Percentiles rank a stretch among this genome's conserved stretches.
These are phyloP conservation scores for Pseudomyrmex dendroicus DNA, from an alignment of 1,140 invertebrate species.

Conservation along the genomic window DNA sequence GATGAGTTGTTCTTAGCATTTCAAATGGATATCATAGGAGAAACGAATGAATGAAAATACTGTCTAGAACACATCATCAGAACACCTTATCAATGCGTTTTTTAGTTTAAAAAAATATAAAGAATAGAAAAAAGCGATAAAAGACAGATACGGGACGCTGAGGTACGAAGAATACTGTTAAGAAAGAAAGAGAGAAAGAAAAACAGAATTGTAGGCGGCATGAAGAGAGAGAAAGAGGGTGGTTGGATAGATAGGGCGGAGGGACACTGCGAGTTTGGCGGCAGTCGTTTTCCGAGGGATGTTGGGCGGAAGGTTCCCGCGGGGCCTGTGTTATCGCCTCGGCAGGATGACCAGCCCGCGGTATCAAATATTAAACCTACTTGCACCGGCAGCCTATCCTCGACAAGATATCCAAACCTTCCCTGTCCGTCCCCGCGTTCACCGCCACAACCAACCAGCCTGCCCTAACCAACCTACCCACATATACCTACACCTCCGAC, in stretches of 20 bases:
- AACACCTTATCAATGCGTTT: no score
- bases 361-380: constrained; percentile 85
- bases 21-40: background rate
- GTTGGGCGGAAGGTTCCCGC: constrained; percentile 83
- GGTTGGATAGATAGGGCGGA: constrained; percentile 47
- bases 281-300: constrained; percentile 81
- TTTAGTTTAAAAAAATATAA: background rate
- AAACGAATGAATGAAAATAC: constrained; percentile 2
- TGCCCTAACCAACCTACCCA: constrained; percentile 57
- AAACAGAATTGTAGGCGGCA: background rate
- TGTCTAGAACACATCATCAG: no score
- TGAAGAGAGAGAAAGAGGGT: background rate
- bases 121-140: constrained; percentile 39
- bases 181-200: constrained; percentile 44
- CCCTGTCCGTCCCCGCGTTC: constrained; percentile 57
- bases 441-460: constrained; percentile 50
- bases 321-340: constrained; percentile 85
- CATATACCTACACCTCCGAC: constrained; percentile 37
- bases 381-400: constrained; percentile 81
- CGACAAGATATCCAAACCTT: constrained; percentile 75
- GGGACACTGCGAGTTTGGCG: constrained; percentile 65
- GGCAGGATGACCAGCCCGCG: constrained; percentile 85
- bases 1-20: background rate
- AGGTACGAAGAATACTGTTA: constrained; percentile 35
- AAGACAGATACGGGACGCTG: constrained; percentile 57